Base-by-base conservation (phyloP, 2,113 vertebrate genomes). In the Phalacrocorax aristotelis region DNA sequence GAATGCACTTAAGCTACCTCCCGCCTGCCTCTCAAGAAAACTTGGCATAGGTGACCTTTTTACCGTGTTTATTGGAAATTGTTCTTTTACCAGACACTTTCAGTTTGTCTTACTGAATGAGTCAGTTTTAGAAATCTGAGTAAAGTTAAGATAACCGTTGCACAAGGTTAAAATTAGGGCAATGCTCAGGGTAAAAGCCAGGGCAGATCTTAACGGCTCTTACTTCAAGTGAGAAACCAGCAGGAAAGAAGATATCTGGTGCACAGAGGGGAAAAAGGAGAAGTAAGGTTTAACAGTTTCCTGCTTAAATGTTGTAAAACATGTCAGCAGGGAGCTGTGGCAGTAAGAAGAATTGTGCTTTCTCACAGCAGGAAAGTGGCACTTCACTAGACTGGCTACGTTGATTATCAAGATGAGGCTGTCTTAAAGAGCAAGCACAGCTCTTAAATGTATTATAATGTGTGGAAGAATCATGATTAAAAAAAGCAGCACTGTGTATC, bases 161-260 rank as follows among this genome's bases (percentile, higher is more conserved):
- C 57, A 96, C 23, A 49, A 93, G 96, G 98, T 98, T 96, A 98
- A 97, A 96, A 79, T 89, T 90, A 96, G 97, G 97, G 91, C 97
- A 98, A 70, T 42, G 25, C 44, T 89, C 62, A 76, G 87, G 88
- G 93, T 93, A 97, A 95, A 96, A 93, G 62, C 62, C 58, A 65
- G 94, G 93, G 91, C 64, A 97, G 71, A 85, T 71, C 54, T 96
- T 91, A 96, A 97, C 75, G 40, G 42, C 76, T 95, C 68, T 94
- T 89, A 77, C 52, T 80, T 83, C 58, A 88, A 94, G 75, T 55
- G 62, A 96, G 93, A 93, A 97, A 74, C 58, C 95, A 97, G 91
- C 91, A 94, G 91, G 96, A 96, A 96, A 96, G 91, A 88, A 79
- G 85, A 81, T 79, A 92, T 96, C 87, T 96, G 79, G 92, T 95